These are phyloP conservation scores for Alethe diademata DNA, from an alignment of 2,113 vertebrate species.

Conservation along the genomic window DNA sequence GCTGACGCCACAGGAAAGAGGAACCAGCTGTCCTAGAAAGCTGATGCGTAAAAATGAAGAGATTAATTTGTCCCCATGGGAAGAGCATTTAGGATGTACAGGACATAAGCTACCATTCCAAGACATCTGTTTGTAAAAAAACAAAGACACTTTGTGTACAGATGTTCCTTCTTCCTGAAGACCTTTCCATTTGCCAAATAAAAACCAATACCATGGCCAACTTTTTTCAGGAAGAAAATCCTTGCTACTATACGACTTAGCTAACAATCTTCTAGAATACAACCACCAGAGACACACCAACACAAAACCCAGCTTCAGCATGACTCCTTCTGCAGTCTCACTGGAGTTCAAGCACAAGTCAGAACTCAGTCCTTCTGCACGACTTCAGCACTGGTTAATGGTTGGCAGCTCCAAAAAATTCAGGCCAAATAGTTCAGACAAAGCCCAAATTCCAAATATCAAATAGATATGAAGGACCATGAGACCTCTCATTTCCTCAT, in stretches of 20 bases:
- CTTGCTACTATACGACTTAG: neutral
- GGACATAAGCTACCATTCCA: conserved; percentile 63
- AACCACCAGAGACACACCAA: neutral
- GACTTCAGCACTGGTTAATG: neutral
- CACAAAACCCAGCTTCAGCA: neutral
- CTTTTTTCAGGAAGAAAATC: neutral
- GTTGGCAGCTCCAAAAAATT: neutral
- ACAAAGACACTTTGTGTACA: conserved; percentile 78
- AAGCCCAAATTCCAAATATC: neutral
- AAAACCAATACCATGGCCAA: conserved; percentile 28
- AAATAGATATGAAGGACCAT: neutral
- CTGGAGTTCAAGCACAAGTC: neutral
- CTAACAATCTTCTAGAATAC: neutral
- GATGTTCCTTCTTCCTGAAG: conserved; percentile 66
- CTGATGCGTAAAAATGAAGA: neutral
- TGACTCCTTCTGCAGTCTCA: neutral
- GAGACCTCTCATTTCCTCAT: neutral
- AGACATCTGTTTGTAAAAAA: conserved; percentile 74
- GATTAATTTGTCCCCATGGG: neutral
- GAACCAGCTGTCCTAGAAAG: neutral
- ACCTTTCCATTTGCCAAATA: conserved; percentile 63
- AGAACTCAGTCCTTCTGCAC: neutral
- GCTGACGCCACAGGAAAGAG: accelerated
- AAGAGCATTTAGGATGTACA: conserved; percentile 45
- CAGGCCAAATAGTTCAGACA: neutral